Evolutionary conservation across 2,888 invertebrate genomes (phyloP).

Genomic region (Boloria selene): DNA sequence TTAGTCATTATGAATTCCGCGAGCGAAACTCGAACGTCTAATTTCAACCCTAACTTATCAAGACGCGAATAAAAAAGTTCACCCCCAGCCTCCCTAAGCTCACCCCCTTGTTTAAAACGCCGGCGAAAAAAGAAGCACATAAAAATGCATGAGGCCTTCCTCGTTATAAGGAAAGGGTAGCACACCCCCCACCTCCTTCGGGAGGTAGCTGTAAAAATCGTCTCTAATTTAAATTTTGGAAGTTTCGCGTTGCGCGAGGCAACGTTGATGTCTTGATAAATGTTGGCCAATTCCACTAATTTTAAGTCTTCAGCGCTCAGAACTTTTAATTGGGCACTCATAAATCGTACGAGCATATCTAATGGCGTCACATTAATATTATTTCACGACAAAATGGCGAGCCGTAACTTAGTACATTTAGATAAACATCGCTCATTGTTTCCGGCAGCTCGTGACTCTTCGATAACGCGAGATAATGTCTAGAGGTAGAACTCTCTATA

Average conservation of each 20-base stretch:
- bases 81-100: constrained; percentile 75
- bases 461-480: constrained; percentile 44
- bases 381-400: constrained; percentile 71
- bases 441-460: constrained; percentile 50
- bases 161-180: constrained; percentile 84
- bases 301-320: constrained; percentile 73
- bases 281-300: constrained; percentile 80
- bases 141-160: constrained; percentile 84
- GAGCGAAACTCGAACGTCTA: constrained; percentile 83
- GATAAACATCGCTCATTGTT: constrained; percentile 78
- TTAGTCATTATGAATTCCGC: constrained; percentile 83
- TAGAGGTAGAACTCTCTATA: not conserved
- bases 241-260: constrained; percentile 78
- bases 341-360: constrained; percentile 67
- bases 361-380: constrained; percentile 76
- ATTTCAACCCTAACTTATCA: constrained; percentile 84
- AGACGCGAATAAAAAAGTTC: constrained; percentile 83
- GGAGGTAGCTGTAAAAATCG: constrained; percentile 83
- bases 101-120: constrained; percentile 84
- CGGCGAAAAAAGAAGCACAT: constrained; percentile 84
- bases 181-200: constrained; percentile 64
- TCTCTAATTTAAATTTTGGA: constrained; percentile 83
- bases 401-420: constrained; percentile 61
- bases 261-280: constrained; percentile 82
- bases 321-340: constrained; percentile 80